Evolutionary conservation across 2,113 vertebrate species (phyloP).

Genomic region (Alexandromys fortis): DNA sequence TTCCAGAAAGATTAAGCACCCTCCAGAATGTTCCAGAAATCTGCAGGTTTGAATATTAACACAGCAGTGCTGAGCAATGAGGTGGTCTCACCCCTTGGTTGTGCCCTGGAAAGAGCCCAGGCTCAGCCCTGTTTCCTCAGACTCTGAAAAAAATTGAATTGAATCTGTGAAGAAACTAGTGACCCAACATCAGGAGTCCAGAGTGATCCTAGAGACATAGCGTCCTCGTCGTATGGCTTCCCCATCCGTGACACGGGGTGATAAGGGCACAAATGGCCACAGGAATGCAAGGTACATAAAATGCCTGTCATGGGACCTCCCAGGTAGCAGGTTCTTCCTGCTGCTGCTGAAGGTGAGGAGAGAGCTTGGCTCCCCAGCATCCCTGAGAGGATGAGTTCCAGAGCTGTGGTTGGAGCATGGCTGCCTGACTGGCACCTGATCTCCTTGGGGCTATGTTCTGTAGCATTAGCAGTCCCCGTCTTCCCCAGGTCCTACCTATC

Average conservation of each 20-base stretch:
- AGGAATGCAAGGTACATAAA: too few relatives aligned
- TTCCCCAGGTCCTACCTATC: background rate
- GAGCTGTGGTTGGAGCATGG: background rate
- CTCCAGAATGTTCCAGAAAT: background rate
- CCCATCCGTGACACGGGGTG: too few relatives aligned
- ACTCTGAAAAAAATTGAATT: background rate
- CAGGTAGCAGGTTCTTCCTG: background rate
- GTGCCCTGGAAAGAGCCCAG: background rate
- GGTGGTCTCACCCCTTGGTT: too few relatives aligned
- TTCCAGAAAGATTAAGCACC: conserved; percentile 10
- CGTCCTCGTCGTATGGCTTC: rapidly evolving
- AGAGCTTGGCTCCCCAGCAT: background rate
- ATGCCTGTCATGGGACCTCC: background rate
- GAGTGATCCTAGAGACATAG: too few relatives aligned
- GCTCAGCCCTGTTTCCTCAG: background rate
- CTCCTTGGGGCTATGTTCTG: background rate
- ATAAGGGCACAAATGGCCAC: background rate
- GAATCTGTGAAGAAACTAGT: background rate
- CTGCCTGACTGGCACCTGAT: background rate
- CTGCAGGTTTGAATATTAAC: background rate
- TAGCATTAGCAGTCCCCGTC: rapidly evolving
- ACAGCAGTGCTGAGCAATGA: rapidly evolving
- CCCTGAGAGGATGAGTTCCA: too few relatives aligned
- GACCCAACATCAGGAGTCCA: background rate
- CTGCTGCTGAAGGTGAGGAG: background rate